Evolutionary conservation across 2,797 vertebrate genomes (phyloP).

Genomic region (Mormyrus hasselquistii): DNA sequence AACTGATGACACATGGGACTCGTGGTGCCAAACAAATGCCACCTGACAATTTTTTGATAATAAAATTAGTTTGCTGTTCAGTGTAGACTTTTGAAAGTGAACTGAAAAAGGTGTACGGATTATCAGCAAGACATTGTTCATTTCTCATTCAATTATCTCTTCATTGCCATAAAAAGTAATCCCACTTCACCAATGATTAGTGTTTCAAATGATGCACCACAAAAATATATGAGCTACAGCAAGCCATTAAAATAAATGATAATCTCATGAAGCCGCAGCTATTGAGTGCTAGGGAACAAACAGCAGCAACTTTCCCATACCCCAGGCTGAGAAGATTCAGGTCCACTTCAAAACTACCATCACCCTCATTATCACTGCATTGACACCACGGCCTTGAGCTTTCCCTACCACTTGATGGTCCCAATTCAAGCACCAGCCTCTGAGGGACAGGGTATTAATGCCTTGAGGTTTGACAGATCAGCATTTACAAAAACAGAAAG

Average conservation of each 20-base stretch:
- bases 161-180: background rate
- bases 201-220: background rate
- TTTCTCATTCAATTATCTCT: background rate
- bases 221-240: constrained; percentile 5
- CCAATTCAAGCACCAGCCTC: constrained; percentile 20
- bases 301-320: background rate
- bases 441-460: constrained; percentile 9
- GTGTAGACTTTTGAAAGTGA: background rate
- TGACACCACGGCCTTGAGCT: background rate
- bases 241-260: background rate
- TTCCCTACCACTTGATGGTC: constrained; percentile 39
- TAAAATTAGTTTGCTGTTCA: background rate
- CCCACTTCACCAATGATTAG: constrained; percentile 10
- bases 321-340: background rate
- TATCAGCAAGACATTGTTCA: background rate
- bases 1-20: background rate
- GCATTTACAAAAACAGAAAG: constrained; percentile 19
- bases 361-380: background rate
- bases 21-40: background rate
- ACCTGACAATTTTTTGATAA: background rate
- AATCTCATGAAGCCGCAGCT: constrained; percentile 7
- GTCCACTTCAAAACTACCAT: background rate
- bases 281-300: background rate
- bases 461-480: constrained; percentile 7
- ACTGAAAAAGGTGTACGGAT: background rate